Evolutionary conservation across 2,888 invertebrate genomes (phyloP).

Genomic region (Bembecia ichneumoniformis): DNA sequence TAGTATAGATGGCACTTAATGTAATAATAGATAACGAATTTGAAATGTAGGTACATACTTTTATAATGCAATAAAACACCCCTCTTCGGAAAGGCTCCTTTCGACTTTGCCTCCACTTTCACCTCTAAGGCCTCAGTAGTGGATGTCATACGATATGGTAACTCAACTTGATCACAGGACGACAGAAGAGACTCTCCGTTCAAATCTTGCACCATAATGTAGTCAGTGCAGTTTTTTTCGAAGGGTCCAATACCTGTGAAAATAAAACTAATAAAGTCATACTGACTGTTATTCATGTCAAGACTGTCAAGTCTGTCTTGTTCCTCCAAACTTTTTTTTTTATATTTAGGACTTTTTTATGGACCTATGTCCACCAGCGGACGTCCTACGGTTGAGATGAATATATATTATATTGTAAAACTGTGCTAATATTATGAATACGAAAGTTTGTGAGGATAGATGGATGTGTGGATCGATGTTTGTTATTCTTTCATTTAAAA

Average conservation of each 20-base stretch:
- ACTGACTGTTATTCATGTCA: too few relatives aligned
- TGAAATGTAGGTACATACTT: slow-evolving; percentile 44
- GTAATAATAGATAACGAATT: not conserved
- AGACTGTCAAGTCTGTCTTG: too few relatives aligned
- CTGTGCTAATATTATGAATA: too few relatives aligned
- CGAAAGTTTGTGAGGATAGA: too few relatives aligned
- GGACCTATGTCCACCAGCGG: too few relatives aligned
- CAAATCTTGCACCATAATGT: slow-evolving; percentile 60
- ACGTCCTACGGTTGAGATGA: too few relatives aligned
- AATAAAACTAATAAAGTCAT: too few relatives aligned
- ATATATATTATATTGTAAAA: too few relatives aligned
- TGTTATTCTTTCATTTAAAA: too few relatives aligned
- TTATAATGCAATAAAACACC: slow-evolving; percentile 77
- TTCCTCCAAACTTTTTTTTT: too few relatives aligned
- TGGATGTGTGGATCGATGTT: too few relatives aligned
- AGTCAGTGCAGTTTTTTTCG: slow-evolving; percentile 65
- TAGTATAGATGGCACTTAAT: slow-evolving; percentile 9
- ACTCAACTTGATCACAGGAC: slow-evolving; percentile 69
- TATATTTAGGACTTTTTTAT: too few relatives aligned
- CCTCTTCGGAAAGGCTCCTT: slow-evolving; percentile 72
- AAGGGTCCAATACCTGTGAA: slow-evolving; percentile 58
- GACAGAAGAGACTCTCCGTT: slow-evolving; percentile 60
- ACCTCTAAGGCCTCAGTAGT: slow-evolving; percentile 58
- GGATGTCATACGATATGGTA: slow-evolving; percentile 63
- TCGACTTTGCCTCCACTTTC: slow-evolving; percentile 55